Conservation (phyloP, 2,888 invertebrate species). For the Spisula solida region DNA sequence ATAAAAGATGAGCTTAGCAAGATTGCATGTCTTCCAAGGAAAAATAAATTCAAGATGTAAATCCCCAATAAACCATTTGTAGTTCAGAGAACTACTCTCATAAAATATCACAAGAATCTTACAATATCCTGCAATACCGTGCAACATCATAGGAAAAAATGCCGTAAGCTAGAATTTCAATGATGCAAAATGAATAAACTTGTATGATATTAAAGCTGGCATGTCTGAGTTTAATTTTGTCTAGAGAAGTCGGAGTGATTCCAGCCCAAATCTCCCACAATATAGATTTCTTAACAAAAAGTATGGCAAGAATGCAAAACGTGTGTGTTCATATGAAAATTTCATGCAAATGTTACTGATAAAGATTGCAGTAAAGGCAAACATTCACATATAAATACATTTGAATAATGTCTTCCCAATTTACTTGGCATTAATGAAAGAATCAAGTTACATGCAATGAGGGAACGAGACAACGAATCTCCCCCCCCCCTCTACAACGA, state of each 20-base stretch:
- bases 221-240: neutral
- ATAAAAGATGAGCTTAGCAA: no score
- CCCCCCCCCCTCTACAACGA: no score
- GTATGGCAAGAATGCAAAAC: neutral
- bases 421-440: no score
- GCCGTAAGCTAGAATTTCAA: neutral
- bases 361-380: neutral
- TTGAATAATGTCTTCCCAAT: neutral
- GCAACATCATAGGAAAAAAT: neutral
- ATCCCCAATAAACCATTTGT: neutral
- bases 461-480: no score
- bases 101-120: neutral
- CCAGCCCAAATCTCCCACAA: neutral
- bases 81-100: neutral
- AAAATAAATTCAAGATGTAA: no score
- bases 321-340: neutral
- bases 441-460: no score
- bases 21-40: no score
- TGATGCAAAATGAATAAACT: neutral
- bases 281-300: neutral
- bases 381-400: neutral
- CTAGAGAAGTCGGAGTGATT: slow-evolving; percentile 4
- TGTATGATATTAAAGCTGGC: neutral
- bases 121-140: neutral
- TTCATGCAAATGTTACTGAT: neutral